Percentiles rank a stretch among this genome's conserved stretches.
phyloP scores from a whole-genome alignment of 2,888 invertebrate species.

The Azorinus chamasolen region DNA sequence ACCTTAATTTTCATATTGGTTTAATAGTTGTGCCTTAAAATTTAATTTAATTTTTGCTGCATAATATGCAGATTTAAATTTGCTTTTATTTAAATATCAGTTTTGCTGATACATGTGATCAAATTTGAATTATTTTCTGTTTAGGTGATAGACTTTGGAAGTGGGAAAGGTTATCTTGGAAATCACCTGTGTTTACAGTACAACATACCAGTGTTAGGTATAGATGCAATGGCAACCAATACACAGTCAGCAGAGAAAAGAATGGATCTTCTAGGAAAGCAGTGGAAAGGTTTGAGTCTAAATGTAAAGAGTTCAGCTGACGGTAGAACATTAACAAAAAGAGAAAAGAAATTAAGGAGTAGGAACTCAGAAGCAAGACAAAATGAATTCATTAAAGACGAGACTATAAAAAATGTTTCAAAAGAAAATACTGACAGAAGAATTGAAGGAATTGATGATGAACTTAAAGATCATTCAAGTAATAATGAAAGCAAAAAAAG shows the following conservation, averaged over 20 bases:
- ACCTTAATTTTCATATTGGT: too few species aligned
- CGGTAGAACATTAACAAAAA: slow-evolving; percentile 82
- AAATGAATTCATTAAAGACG: background rate
- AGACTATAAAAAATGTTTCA: background rate
- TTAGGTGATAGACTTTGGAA: slow-evolving; percentile 93
- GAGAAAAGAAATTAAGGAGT: slow-evolving; percentile 87
- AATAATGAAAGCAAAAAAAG: background rate
- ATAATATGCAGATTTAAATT: too few species aligned
- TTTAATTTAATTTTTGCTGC: too few species aligned
- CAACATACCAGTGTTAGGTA: slow-evolving; percentile 91
- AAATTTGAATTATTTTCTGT: slow-evolving; percentile 7
- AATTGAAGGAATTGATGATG: background rate
- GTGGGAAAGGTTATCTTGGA: slow-evolving; percentile 95
- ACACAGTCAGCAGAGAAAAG: slow-evolving; percentile 89
- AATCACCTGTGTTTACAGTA: slow-evolving; percentile 91
- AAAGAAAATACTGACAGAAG: background rate
- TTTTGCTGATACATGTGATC: too few species aligned
- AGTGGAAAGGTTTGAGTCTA: slow-evolving; percentile 74
- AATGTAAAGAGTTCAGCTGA: slow-evolving; percentile 43
- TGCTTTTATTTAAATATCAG: too few species aligned
- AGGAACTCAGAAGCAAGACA: background rate
- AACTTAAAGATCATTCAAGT: background rate
- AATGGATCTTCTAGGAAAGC: slow-evolving; percentile 67
- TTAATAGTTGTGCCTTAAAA: too few species aligned
- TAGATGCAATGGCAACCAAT: slow-evolving; percentile 92